Conservation (phyloP, 2,113 vertebrate genomes). For the Pseudorectes ferrugineus region DNA sequence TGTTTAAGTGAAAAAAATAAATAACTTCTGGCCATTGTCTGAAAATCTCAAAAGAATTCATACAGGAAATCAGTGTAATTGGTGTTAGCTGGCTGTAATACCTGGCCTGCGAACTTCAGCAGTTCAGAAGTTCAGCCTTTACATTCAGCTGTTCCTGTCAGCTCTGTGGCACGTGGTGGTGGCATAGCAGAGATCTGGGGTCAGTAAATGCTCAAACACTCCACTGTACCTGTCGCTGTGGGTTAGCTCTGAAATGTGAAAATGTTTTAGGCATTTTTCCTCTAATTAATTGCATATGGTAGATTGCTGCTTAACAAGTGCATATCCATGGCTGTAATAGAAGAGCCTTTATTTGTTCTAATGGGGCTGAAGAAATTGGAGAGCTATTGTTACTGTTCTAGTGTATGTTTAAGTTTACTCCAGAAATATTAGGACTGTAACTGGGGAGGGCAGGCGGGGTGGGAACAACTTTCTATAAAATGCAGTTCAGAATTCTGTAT, state of each 20-base stretch:
- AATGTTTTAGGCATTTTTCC: background rate
- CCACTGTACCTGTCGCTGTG: background rate
- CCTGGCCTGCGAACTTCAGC: background rate
- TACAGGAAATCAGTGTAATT: background rate
- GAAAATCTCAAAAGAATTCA: background rate
- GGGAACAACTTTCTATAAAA: background rate
- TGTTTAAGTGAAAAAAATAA: background rate
- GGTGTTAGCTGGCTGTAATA: background rate
- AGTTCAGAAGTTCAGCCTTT: background rate
- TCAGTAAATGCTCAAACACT: background rate
- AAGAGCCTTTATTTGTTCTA: background rate
- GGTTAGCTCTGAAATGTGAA: background rate
- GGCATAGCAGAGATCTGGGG: background rate
- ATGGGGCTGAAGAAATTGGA: background rate
- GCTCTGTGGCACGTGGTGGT: background rate
- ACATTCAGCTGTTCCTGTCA: background rate
- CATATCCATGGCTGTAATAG: background rate
- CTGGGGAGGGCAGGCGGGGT: rapidly evolving
- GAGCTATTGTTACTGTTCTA: background rate
- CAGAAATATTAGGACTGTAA: background rate
- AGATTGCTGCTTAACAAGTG: background rate
- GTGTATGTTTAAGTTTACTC: background rate
- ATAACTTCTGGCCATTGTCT: background rate
- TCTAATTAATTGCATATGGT: background rate
- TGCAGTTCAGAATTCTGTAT: background rate